phyloP scores from a whole-genome alignment of 2,113 vertebrate genomes.

The Saguinus midas region DNA sequence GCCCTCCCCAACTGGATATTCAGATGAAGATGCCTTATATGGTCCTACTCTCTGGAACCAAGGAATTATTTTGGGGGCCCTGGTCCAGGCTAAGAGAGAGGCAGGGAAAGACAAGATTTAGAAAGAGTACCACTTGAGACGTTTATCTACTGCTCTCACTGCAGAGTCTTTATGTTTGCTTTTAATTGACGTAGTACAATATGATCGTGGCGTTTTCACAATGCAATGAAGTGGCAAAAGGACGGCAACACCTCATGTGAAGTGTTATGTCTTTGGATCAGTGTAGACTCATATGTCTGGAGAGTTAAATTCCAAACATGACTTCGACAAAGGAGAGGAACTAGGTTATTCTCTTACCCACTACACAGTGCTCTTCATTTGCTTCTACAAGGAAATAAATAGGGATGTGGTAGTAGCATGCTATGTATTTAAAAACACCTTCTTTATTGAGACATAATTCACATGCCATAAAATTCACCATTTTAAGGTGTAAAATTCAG shows the following conservation, averaged over 20 bases:
- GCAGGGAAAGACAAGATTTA: not conserved
- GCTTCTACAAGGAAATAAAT: slow-evolving; percentile 12
- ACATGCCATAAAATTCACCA: slow-evolving; percentile 8
- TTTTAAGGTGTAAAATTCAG: not conserved
- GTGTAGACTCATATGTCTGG: not conserved
- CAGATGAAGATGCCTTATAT: not conserved
- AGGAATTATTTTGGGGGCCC: not conserved
- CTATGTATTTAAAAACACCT: not conserved
- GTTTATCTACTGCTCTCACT: not conserved
- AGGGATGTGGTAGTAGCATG: not conserved
- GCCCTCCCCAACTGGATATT: not conserved
- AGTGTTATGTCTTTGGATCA: not conserved
- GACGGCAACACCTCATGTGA: not conserved
- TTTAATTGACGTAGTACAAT: not conserved
- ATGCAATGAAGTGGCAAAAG: slow-evolving; percentile 32
- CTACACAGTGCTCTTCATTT: not conserved
- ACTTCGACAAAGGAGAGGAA: not conserved
- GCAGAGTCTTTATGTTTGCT: not conserved
- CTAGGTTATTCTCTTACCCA: not conserved
- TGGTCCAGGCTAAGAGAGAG: not conserved
- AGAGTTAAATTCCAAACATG: slow-evolving; percentile 40
- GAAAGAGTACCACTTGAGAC: not conserved
- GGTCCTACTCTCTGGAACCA: not conserved
- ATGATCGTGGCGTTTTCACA: slow-evolving; percentile 13
- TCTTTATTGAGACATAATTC: slow-evolving; percentile 23